A percentile compares a stretch with the other conserved stretches of the same genome.
These are phyloP conservation scores for Clistopyga incitator DNA, from an alignment of 2,888 invertebrate species.

Conservation along the genomic window DNA sequence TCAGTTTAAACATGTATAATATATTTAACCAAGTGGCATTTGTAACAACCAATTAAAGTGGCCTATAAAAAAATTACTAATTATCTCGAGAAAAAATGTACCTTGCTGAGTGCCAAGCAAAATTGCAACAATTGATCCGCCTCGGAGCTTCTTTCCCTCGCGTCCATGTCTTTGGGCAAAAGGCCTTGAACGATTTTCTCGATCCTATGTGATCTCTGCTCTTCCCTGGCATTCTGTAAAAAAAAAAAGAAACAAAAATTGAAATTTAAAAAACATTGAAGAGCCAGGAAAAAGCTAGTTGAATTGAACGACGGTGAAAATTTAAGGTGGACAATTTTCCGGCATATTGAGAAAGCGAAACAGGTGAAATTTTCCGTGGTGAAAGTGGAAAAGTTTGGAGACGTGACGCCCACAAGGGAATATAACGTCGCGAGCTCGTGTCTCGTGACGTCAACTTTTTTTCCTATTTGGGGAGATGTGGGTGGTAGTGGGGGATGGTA, in stretches of 20 bases:
- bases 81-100: slow-evolving; percentile 65
- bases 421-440: slow-evolving; percentile 23
- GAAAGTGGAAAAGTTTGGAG: slow-evolving; percentile 47
- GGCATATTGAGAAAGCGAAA: neutral
- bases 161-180: slow-evolving; percentile 82
- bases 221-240: slow-evolving; percentile 82
- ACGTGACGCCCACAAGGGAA: slow-evolving; percentile 14
- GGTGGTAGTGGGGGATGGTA: neutral
- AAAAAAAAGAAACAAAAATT: slow-evolving; percentile 31
- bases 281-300: neutral
- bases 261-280: neutral
- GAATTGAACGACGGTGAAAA: neutral
- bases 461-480: neutral
- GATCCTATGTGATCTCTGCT: slow-evolving; percentile 81
- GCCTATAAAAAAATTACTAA: too few species aligned
- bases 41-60: too few species aligned
- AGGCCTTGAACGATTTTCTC: slow-evolving; percentile 82
- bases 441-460: slow-evolving; percentile 48
- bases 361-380: slow-evolving; percentile 40
- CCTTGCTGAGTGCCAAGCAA: slow-evolving; percentile 83
- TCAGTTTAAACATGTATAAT: too few species aligned
- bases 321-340: slow-evolving; percentile 33
- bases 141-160: slow-evolving; percentile 81
- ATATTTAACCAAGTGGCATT: too few species aligned
- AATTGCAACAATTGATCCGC: slow-evolving; percentile 83